Conservation (phyloP, 1,140 invertebrate species). For the Tetramorium simillimum region DNA sequence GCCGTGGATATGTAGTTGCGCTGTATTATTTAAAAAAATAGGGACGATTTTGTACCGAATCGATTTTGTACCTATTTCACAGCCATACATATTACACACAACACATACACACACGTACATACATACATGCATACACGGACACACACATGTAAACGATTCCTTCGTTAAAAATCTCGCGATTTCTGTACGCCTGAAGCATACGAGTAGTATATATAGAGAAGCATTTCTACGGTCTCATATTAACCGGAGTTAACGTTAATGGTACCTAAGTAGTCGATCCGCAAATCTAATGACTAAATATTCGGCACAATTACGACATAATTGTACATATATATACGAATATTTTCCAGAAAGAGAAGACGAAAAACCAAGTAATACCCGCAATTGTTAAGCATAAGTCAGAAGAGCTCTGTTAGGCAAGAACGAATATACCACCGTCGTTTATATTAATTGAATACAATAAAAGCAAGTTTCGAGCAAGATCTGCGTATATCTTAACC, state of each 20-base stretch:
- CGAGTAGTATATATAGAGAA: constrained; percentile 24
- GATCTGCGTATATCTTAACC: constrained; percentile 5
- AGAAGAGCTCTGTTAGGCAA: constrained; percentile 69
- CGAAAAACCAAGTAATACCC: constrained; percentile 33
- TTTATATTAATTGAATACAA: constrained; percentile 75
- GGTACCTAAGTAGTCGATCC: constrained; percentile 49
- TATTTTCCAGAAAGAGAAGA: constrained; percentile 61
- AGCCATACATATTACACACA: neutral
- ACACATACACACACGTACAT: neutral
- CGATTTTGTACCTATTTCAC: constrained; percentile 53
- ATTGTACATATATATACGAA: constrained; percentile 70
- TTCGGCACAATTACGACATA: constrained; percentile 65
- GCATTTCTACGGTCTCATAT: constrained; percentile 50
- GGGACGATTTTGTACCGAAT: constrained; percentile 48
- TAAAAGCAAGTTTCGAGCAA: constrained; percentile 73
- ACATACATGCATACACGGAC: neutral
- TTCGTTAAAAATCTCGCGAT: constrained; percentile 45
- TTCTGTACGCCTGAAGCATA: constrained; percentile 37
- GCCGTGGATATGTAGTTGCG: constrained; percentile 9
- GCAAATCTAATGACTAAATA: constrained; percentile 60
- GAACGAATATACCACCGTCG: constrained; percentile 68
- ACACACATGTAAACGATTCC: neutral
- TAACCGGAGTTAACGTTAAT: constrained; percentile 44
- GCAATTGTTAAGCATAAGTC: constrained; percentile 70
- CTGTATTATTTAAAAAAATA: constrained; percentile 24